phyloP scores from a whole-genome alignment of 1,140 invertebrate species.

The Euwallacea fornicatus region DNA sequence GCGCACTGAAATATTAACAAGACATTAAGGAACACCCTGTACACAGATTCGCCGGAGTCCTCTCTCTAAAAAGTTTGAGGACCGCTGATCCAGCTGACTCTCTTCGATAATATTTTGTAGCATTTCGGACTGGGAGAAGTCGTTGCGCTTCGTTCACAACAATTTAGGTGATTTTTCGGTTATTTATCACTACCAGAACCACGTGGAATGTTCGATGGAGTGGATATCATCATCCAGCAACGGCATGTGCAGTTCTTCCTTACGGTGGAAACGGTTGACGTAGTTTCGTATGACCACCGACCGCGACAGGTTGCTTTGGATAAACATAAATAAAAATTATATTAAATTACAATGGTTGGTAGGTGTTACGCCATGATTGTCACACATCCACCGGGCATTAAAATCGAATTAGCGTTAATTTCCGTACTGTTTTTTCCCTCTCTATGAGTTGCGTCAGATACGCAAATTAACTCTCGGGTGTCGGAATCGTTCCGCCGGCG shows the following conservation, averaged over 20 bases:
- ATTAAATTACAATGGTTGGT: slow-evolving; percentile 43
- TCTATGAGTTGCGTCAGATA: slow-evolving; percentile 33
- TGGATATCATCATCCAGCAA: no score
- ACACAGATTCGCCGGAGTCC: no score
- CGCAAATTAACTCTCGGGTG: slow-evolving; percentile 32
- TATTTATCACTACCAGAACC: no score
- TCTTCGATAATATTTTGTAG: no score
- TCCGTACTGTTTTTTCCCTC: slow-evolving; percentile 28
- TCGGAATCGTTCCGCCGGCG: slow-evolving; percentile 4
- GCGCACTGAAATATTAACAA: no score
- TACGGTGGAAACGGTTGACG: slow-evolving; percentile 22
- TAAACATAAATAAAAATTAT: slow-evolving; percentile 42
- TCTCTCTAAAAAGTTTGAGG: no score
- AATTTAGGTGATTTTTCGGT: no score
- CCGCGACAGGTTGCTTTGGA: slow-evolving; percentile 30
- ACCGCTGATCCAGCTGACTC: no score
- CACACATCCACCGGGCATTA: slow-evolving; percentile 41
- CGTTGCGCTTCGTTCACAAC: no score
- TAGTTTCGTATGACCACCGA: slow-evolving; percentile 24
- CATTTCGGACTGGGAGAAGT: no score
- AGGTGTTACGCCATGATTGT: slow-evolving; percentile 45
- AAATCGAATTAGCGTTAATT: slow-evolving; percentile 45
- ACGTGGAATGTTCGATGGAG: no score
- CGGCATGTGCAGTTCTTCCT: neutral
- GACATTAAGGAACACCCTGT: no score